Conservation (phyloP, 2,797 vertebrate genomes). For the Chaunax sp. region DNA sequence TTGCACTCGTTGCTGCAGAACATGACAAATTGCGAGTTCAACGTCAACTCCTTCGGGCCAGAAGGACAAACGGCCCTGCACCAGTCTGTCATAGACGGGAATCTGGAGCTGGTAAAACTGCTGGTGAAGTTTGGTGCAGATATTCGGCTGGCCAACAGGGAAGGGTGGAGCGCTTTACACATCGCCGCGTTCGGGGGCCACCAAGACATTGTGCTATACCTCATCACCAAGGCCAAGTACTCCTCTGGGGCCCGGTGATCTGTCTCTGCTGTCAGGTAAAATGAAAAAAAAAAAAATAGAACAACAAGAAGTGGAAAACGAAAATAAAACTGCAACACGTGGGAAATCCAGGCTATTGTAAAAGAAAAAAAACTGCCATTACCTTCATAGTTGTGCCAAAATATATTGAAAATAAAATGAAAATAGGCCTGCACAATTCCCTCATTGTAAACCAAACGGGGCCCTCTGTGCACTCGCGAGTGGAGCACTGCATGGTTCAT, state of each 20-base stretch:
- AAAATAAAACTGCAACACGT: constrained; percentile 60
- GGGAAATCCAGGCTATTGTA: constrained; percentile 69
- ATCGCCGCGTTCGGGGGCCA: constrained; percentile 98
- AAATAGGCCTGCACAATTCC: constrained; percentile 60
- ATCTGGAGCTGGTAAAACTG: constrained; percentile 98
- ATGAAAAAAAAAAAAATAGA: constrained; percentile 31
- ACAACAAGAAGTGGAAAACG: constrained; percentile 42
- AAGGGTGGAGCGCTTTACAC: constrained; percentile 98
- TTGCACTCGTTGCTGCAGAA: constrained; percentile 96
- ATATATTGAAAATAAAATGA: constrained; percentile 52
- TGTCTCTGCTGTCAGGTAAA: constrained; percentile 81
- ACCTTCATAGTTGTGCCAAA: constrained; percentile 80
- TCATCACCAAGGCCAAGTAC: constrained; percentile 99
- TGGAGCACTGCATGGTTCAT: constrained; percentile 64
- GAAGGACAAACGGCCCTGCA: constrained; percentile 98
- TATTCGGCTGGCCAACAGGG: constrained; percentile 96
- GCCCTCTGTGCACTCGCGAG: constrained; percentile 70
- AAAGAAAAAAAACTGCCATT: constrained; percentile 60
- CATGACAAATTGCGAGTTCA: constrained; percentile 98
- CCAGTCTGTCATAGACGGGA: constrained; percentile 97
- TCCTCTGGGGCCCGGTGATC: constrained; percentile 91
- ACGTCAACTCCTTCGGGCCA: constrained; percentile 98
- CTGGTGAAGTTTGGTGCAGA: constrained; percentile 98
- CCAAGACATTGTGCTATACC: constrained; percentile 99
- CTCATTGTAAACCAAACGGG: constrained; percentile 81